Base-by-base conservation (phyloP, 2,888 invertebrate genomes). In the Thymelicus lineola region DNA sequence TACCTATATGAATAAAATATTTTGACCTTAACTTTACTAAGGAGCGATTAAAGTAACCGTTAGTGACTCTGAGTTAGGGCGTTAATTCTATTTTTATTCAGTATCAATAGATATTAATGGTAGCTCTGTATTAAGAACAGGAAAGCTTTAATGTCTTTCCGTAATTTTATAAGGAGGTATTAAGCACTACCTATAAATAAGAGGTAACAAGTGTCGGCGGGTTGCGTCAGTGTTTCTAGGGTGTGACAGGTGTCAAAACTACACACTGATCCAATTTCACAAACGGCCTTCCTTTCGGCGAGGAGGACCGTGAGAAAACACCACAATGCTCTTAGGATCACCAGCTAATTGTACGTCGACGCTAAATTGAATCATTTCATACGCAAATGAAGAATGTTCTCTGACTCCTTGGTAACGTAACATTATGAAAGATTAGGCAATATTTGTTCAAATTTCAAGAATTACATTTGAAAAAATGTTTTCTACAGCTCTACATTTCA, bases 241-340 rank as follows among this genome's bases (percentile, higher is more conserved):
- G 57, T 66, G 66, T 67, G 67, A 68, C 68, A 68, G 68, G 55
- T 68, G 68, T 68, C 68, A 68, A 68, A 68, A 53, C 62, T 62
- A 68, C 61, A 66, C 66, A 46, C 45, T 7, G 62, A 57, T 68
- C 68, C 55, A 62, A 55, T 68, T 68, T 57, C 68, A 57, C 68
- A 68, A 68, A 62, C 42, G 60, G 35, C 60, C 67, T 60, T 61
- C 67, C 53, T 53, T 20, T 53, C 57, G 3, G 42, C 15, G 15
- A 14, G 38, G 42, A 28, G 60, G 60, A 38, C 20, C 67, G 67
- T 67, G 67, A 50, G 61, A 67, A 61, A n/a, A 20, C 42, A 17
- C 28, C 45, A 42, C 60, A 67, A 60, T 45, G 46, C 42, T 60
- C 20, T 12, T 0, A 62, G 60, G 20, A 45, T 60, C 66, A 20